A percentile compares a stretch with the other conserved stretches of the same genome.
Conservation (phyloP, 2,113 vertebrate species). For the Poeciliopsis retropinna region DNA sequence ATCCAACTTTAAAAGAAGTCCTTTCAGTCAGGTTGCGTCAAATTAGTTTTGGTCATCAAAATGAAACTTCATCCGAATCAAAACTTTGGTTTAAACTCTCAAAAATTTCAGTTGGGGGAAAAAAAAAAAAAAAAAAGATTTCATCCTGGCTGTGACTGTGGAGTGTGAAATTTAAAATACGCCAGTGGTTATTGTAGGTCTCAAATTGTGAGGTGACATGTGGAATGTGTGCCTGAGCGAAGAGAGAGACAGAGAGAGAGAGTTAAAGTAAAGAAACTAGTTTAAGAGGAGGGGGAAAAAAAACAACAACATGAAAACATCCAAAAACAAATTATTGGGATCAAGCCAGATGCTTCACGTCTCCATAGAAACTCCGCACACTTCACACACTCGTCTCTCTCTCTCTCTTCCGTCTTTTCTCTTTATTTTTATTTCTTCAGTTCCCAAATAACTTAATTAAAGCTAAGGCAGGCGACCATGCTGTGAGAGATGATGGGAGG, state of each 20-base stretch:
- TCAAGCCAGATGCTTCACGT: slow-evolving; percentile 80
- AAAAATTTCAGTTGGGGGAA: neutral
- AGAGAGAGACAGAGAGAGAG: neutral
- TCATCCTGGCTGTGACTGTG: slow-evolving; percentile 15
- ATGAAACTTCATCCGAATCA: neutral
- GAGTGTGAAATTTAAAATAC: slow-evolving; percentile 28
- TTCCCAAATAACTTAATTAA: slow-evolving; percentile 85
- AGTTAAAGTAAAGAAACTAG: slow-evolving; percentile 29
- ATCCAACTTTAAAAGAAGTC: too few species aligned
- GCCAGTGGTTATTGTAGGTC: slow-evolving; percentile 44
- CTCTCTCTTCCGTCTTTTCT: slow-evolving; percentile 46
- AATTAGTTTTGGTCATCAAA: neutral
- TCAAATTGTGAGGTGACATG: slow-evolving; percentile 11
- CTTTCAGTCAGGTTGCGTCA: neutral
- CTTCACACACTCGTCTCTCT: slow-evolving; percentile 72
- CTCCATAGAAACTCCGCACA: slow-evolving; percentile 80
- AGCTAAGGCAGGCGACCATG: slow-evolving; percentile 73
- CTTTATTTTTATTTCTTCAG: slow-evolving; percentile 80
- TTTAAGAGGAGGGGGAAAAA: slow-evolving; percentile 15
- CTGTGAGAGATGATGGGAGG: slow-evolving; percentile 78
- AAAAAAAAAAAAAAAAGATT: neutral
- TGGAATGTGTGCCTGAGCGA: slow-evolving; percentile 4
- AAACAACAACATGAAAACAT: slow-evolving; percentile 44
- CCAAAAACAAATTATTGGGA: slow-evolving; percentile 76
- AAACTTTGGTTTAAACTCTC: neutral